Conservation (phyloP, 2,797 vertebrate genomes). For the Lutjanus argentimaculatus region DNA sequence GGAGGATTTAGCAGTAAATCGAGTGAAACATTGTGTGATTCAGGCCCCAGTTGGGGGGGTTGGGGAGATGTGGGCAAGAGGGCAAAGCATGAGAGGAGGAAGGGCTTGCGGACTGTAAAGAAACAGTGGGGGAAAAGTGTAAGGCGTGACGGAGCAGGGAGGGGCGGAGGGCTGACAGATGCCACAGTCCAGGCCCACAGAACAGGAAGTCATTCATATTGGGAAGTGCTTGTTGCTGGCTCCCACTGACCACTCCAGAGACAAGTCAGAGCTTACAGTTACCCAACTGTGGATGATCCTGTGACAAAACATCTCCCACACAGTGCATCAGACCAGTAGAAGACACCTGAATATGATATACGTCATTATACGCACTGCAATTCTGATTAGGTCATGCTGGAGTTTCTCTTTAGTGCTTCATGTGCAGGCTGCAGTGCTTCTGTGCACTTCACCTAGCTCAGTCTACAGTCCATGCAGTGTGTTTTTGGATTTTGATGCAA, state of each 20-base stretch:
- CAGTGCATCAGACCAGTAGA: neutral
- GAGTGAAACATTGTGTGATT: slow-evolving; percentile 84
- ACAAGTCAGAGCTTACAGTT: slow-evolving; percentile 57
- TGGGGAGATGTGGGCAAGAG: slow-evolving; percentile 73
- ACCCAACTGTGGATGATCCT: slow-evolving; percentile 39
- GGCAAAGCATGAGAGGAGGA: slow-evolving; percentile 44
- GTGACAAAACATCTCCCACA: slow-evolving; percentile 40
- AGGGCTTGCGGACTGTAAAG: slow-evolving; percentile 24
- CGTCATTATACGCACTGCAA: neutral
- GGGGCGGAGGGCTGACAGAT: slow-evolving; percentile 77
- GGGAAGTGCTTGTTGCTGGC: slow-evolving; percentile 73
- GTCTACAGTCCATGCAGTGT: neutral
- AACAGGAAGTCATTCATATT: slow-evolving; percentile 87
- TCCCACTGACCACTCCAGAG: slow-evolving; percentile 68
- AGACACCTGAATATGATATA: slow-evolving; percentile 2
- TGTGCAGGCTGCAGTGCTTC: neutral
- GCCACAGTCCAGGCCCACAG: slow-evolving; percentile 85
- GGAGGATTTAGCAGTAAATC: slow-evolving; percentile 76
- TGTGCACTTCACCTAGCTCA: neutral
- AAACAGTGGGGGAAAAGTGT: slow-evolving; percentile 46
- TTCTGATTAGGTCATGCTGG: slow-evolving; percentile 5
- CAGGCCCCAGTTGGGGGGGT: slow-evolving; percentile 75
- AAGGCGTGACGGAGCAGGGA: slow-evolving; percentile 32
- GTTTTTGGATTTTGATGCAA: slow-evolving; percentile 1
- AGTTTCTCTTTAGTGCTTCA: neutral